A percentile compares a stretch with the other conserved stretches of the same genome.
These are phyloP conservation scores for Copidosoma floridanum DNA, from an alignment of 1,140 invertebrate species.

Conservation along the genomic window DNA sequence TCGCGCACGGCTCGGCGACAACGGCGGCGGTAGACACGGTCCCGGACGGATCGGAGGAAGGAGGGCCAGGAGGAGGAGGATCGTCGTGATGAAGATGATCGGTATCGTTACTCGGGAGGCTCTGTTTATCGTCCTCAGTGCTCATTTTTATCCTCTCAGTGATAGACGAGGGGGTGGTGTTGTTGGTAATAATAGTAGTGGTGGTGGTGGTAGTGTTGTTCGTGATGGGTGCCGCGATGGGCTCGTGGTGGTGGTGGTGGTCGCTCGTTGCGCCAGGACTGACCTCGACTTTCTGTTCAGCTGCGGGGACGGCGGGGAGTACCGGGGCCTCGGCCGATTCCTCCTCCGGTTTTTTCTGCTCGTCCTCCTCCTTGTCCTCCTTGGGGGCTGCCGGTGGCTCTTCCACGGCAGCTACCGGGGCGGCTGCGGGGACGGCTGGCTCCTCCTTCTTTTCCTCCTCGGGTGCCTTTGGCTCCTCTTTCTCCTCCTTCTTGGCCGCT, in stretches of 20 bases:
- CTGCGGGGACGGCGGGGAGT: slow-evolving; percentile 4
- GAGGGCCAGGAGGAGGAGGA: slow-evolving; percentile 35
- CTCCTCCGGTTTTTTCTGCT: slow-evolving; percentile 30
- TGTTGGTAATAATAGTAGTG: no score
- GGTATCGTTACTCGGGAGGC: no score
- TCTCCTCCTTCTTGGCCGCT: slow-evolving; percentile 32
- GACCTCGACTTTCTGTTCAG: slow-evolving; percentile 53
- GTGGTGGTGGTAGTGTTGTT: slow-evolving; percentile 13
- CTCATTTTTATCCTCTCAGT: slow-evolving; percentile 46
- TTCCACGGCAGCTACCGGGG: slow-evolving; percentile 37
- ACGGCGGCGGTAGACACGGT: background rate
- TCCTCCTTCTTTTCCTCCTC: slow-evolving; percentile 41
- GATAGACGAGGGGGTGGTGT: slow-evolving; percentile 50
- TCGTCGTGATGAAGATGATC: no score
- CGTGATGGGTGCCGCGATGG: slow-evolving; percentile 7
- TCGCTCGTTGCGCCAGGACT: slow-evolving; percentile 38
- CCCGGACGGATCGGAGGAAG: background rate
- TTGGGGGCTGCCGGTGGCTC: slow-evolving; percentile 34
- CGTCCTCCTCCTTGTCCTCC: slow-evolving; percentile 31
- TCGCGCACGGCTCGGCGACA: background rate
- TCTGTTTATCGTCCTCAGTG: slow-evolving; percentile 37
- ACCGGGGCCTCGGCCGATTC: slow-evolving; percentile 30
- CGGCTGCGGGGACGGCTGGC: slow-evolving; percentile 37
- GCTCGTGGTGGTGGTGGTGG: slow-evolving; percentile 15
- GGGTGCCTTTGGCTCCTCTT: slow-evolving; percentile 33